These are phyloP conservation scores for Ictalurus furcatus DNA, from an alignment of 2,113 vertebrate genomes.

Conservation along the genomic window DNA sequence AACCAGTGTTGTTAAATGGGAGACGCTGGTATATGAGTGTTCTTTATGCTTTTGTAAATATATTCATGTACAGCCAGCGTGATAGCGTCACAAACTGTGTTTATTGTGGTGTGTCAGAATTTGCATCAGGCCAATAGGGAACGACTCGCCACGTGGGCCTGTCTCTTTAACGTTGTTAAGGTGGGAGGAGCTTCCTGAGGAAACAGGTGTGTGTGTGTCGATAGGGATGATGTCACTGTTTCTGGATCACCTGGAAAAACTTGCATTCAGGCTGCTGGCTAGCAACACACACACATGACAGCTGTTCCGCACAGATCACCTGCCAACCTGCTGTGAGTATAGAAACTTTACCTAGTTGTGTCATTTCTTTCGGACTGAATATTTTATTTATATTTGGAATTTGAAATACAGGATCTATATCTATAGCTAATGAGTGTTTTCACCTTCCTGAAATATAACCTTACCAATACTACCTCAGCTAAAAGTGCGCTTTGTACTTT, in stretches of 20 bases:
- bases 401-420: background rate
- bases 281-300: slow-evolving; percentile 35
- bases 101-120: background rate
- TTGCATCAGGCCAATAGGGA: background rate
- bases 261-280: slow-evolving; percentile 8
- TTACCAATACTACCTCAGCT: background rate
- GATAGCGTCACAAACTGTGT: background rate
- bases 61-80: background rate
- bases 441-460: slow-evolving; percentile 1
- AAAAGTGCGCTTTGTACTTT: background rate
- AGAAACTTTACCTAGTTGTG: background rate
- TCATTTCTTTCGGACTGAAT: slow-evolving; percentile 1
- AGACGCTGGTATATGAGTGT: background rate
- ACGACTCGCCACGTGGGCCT: background rate
- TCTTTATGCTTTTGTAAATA: background rate
- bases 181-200: slow-evolving; percentile 65
- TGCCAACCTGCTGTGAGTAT: slow-evolving; percentile 44
- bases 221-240: slow-evolving; percentile 74
- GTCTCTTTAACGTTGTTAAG: slow-evolving; percentile 70
- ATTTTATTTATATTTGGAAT: background rate
- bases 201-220: slow-evolving; percentile 70
- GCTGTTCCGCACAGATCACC: slow-evolving; percentile 43
- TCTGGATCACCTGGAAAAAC: slow-evolving; percentile 71
- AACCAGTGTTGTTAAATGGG: background rate
- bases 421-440: slow-evolving; percentile 28